Evolutionary conservation across 2,113 vertebrate species (phyloP).

Genomic region (Podarcis muralis): DNA sequence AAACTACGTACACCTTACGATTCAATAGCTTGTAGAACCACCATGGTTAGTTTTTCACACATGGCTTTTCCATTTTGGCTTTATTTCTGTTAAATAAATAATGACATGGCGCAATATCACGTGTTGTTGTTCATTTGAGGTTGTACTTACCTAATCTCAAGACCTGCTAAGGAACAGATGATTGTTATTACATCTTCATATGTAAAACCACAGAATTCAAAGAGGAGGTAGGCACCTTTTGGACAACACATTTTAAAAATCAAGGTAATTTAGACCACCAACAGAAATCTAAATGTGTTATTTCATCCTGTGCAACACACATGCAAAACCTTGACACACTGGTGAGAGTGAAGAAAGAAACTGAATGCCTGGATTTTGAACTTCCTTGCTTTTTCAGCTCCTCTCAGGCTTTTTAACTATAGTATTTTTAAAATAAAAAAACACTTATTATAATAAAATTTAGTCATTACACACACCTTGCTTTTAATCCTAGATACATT

Average conservation of each 20-base stretch:
- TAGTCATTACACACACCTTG: neutral
- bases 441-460: neutral
- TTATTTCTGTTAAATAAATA: no score
- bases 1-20: no score
- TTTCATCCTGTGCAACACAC: neutral
- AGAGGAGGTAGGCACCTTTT: neutral
- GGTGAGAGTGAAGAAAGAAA: constrained; percentile 17
- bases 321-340: constrained; percentile 18
- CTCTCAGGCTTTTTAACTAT: neutral
- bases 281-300: neutral
- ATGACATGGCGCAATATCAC: no score
- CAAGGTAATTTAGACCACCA: constrained; percentile 6
- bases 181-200: no score
- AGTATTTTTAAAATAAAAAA: no score
- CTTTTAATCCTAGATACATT: neutral
- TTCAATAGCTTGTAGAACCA: no score
- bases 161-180: no score
- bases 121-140: no score
- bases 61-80: no score
- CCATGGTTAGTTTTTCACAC: no score
- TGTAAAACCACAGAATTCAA: no score
- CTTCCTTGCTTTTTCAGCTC: constrained; percentile 25
- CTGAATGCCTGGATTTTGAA: constrained; percentile 34
- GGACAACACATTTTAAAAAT: neutral
- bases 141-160: no score